Evolutionary conservation across 2,888 invertebrate genomes (phyloP).

Genomic region (Archips crataeganus): DNA sequence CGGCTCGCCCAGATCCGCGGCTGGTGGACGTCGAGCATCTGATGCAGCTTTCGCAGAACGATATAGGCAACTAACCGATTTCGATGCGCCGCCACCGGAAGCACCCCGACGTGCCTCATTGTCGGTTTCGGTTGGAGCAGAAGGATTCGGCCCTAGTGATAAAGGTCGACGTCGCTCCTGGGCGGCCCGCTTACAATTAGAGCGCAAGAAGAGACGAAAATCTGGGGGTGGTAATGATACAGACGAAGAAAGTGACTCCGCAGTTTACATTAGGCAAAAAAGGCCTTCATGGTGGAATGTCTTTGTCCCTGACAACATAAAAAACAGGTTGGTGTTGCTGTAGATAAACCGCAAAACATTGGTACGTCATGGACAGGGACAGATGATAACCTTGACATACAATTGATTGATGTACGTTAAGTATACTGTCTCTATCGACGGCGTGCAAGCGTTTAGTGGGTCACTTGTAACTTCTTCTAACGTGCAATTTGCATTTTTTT

Average conservation of each 20-base stretch:
- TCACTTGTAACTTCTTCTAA: background rate
- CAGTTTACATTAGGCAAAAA: slow-evolving; percentile 87
- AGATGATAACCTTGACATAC: background rate
- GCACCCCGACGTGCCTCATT: slow-evolving; percentile 78
- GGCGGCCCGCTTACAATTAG: slow-evolving; percentile 84
- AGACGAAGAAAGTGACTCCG: slow-evolving; percentile 76
- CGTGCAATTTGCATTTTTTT: background rate
- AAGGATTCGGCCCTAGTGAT: slow-evolving; percentile 69
- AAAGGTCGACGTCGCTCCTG: slow-evolving; percentile 88
- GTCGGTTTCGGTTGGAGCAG: slow-evolving; percentile 71
- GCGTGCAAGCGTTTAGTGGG: background rate
- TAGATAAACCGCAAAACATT: background rate
- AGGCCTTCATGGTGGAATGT: slow-evolving; percentile 96
- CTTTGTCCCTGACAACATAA: slow-evolving; percentile 91
- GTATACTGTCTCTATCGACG: background rate
- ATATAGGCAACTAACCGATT: slow-evolving; percentile 77
- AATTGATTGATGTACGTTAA: background rate
- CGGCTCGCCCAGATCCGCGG: slow-evolving; percentile 59
- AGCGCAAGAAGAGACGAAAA: slow-evolving; percentile 85
- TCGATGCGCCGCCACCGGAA: slow-evolving; percentile 75
- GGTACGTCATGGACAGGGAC: background rate
- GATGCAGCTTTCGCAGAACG: slow-evolving; percentile 79
- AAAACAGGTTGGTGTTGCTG: slow-evolving; percentile 85
- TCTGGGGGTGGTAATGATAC: slow-evolving; percentile 77
- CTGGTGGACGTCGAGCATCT: slow-evolving; percentile 80